Percentiles rank a stretch among this genome's conserved stretches.
phyloP scores from a whole-genome alignment of 2,113 vertebrate genomes.

The Sphaerodactylus townsendi region DNA sequence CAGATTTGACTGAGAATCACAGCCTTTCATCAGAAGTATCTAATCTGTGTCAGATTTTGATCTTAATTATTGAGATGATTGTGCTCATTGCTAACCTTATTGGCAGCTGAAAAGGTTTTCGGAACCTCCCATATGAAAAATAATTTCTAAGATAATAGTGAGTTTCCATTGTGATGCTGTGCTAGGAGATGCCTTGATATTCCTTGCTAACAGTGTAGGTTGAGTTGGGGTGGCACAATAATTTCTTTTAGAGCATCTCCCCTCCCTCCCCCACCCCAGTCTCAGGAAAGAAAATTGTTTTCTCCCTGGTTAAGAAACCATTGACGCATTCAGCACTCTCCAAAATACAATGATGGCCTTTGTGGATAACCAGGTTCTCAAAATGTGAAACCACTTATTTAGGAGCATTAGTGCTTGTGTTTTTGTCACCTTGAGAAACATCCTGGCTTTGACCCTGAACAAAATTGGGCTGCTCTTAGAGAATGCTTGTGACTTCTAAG shows the following conservation, averaged over 20 bases:
- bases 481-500: neutral
- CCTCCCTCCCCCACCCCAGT: neutral
- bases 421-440: neutral
- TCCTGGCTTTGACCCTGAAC: slow-evolving; percentile 3
- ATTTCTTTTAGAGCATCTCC: neutral
- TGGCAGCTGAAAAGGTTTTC: fast-evolving
- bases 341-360: neutral
- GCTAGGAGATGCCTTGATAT: neutral
- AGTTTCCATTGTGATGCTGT: fast-evolving
- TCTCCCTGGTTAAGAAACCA: neutral
- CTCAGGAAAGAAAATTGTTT: neutral
- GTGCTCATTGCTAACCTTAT: fast-evolving
- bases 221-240: neutral
- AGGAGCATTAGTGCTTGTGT: neutral
- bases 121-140: neutral
- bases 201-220: neutral
- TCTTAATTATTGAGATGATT: neutral
- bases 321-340: neutral
- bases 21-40: neutral
- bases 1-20: neutral
- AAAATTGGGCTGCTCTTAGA: neutral
- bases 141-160: neutral
- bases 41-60: neutral
- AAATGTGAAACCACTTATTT: neutral
- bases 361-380: neutral